Percentiles rank a stretch among this genome's conserved stretches.
Evolutionary conservation across 2,113 vertebrate species (phyloP).

Genomic region (Gracilinanus agilis): DNA sequence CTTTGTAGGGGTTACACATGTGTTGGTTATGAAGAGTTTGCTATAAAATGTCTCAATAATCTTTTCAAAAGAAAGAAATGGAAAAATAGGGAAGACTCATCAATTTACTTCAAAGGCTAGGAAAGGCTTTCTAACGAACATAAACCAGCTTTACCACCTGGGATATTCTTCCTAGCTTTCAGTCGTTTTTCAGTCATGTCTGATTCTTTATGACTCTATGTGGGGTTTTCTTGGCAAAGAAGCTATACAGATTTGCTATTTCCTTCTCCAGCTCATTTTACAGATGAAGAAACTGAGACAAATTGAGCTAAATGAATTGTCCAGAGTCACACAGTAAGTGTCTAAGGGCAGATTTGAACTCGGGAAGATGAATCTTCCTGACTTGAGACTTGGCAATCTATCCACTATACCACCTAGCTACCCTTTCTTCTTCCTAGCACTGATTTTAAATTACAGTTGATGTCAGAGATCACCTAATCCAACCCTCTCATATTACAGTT

Average conservation of each 20-base stretch:
- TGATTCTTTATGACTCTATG: too few relatives aligned
- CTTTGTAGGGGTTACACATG: neutral
- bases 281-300: too few relatives aligned
- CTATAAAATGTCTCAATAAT: neutral
- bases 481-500: neutral
- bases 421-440: too few relatives aligned
- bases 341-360: neutral
- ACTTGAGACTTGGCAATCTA: neutral
- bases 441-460: neutral
- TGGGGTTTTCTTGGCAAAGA: too few relatives aligned
- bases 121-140: too few relatives aligned
- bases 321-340: neutral
- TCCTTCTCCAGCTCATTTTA: too few relatives aligned
- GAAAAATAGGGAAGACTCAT: neutral
- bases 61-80: neutral
- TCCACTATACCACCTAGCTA: neutral
- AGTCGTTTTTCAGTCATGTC: too few relatives aligned
- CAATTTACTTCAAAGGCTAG: neutral
- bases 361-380: neutral
- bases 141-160: too few relatives aligned
- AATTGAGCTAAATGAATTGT: neutral
- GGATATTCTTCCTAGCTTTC: too few relatives aligned
- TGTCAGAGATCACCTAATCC: neutral
- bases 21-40: neutral
- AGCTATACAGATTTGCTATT: too few relatives aligned